phyloP scores from a whole-genome alignment of 2,888 invertebrate species.

The Melipona beecheii region DNA sequence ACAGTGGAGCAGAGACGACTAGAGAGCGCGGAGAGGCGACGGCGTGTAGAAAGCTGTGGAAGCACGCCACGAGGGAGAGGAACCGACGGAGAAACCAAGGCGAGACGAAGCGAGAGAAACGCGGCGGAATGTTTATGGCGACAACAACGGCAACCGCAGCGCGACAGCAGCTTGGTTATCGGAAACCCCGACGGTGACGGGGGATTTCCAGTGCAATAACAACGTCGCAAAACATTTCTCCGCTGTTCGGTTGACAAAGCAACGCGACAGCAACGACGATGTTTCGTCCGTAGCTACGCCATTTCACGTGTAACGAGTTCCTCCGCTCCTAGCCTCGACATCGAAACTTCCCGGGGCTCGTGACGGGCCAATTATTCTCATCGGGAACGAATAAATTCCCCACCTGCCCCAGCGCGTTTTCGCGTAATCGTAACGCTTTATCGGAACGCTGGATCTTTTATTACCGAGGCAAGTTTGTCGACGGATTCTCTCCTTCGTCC shows the following conservation, averaged over 20 bases:
- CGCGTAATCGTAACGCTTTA: not conserved
- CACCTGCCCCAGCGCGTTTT: not conserved
- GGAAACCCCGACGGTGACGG: constrained; percentile 61
- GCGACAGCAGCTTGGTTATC: constrained; percentile 61
- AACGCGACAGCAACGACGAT: not conserved
- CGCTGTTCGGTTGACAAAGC: constrained; percentile 6
- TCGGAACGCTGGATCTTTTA: not conserved
- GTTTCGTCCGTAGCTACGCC: not conserved
- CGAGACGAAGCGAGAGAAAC: constrained; percentile 13
- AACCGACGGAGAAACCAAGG: constrained; percentile 7
- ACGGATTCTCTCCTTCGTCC: not conserved
- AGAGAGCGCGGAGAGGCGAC: not conserved
- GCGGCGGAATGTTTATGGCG: constrained; percentile 47
- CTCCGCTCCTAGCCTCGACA: not conserved
- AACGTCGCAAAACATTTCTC: constrained; percentile 16
- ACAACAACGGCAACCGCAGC: constrained; percentile 57
- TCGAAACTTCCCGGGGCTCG: constrained; percentile 4
- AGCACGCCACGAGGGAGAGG: not conserved
- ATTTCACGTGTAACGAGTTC: constrained; percentile 2
- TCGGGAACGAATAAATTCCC: not conserved
- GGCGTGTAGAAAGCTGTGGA: constrained; percentile 4
- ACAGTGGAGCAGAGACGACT: not conserved
- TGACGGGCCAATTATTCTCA: constrained; percentile 8
- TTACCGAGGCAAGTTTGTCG: not conserved
- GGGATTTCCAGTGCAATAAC: constrained; percentile 41